A percentile compares a stretch with the other conserved stretches of the same genome.
phyloP scores from a whole-genome alignment of 2,888 invertebrate species.

The Napeogenes inachia region DNA sequence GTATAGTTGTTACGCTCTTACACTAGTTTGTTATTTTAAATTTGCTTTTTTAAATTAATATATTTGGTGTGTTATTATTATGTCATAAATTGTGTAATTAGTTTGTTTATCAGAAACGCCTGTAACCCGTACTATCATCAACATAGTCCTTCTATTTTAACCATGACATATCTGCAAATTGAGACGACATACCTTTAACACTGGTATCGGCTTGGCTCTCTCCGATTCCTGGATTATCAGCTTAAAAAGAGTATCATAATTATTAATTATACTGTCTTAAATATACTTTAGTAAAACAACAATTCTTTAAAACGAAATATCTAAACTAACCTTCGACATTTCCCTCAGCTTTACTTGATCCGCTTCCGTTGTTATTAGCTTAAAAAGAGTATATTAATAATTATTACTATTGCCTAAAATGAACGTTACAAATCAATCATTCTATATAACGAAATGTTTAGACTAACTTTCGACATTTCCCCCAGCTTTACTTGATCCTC shows the following conservation, averaged over 20 bases:
- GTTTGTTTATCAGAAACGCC: no score
- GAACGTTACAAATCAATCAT: no score
- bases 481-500: constrained; percentile 2
- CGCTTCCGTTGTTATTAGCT: neutral
- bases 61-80: no score
- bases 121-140: no score
- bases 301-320: neutral
- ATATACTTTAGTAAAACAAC: no score
- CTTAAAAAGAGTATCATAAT: neutral
- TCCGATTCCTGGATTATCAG: neutral
- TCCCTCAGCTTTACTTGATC: neutral
- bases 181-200: neutral
- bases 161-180: no score
- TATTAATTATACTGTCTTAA: neutral
- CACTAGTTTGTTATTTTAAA: neutral
- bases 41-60: neutral
- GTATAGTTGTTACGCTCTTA: neutral
- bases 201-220: neutral
- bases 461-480: constrained; percentile 1
- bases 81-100: no score
- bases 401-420: no score
- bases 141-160: no score
- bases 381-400: no score
- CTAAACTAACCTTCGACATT: neutral
- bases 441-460: no score